phyloP scores from a whole-genome alignment of 1,140 invertebrate species.

The Heliconius himera region DNA sequence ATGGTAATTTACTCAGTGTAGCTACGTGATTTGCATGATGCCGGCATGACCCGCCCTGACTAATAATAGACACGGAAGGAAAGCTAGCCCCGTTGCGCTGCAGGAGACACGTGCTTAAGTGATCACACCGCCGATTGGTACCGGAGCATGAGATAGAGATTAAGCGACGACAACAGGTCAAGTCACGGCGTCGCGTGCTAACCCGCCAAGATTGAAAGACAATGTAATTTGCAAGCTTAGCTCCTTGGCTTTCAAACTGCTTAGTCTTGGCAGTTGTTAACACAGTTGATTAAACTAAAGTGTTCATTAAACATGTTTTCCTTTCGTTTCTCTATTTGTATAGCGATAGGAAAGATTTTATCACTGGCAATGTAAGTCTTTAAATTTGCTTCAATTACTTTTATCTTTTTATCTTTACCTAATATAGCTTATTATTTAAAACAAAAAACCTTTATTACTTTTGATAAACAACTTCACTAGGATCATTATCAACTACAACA shows the following conservation, averaged over 20 bases:
- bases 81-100: constrained; percentile 64
- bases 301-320: neutral
- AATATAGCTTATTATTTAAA: constrained; percentile 9
- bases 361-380: neutral
- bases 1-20: constrained; percentile 70
- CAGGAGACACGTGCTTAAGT: constrained; percentile 69
- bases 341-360: neutral
- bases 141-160: constrained; percentile 31
- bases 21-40: constrained; percentile 74
- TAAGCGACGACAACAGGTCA: constrained; percentile 32
- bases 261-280: neutral
- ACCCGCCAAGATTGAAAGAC: constrained; percentile 7
- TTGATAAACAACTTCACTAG: neutral
- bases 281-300: neutral
- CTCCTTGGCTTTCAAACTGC: constrained; percentile 10
- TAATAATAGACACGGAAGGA: constrained; percentile 80
- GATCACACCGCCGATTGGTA: constrained; percentile 47
- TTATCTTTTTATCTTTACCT: constrained; percentile 5
- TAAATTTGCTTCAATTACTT: neutral
- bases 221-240: constrained; percentile 21
- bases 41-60: constrained; percentile 67
- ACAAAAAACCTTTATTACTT: neutral
- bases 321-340: neutral
- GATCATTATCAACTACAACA: constrained; percentile 21
- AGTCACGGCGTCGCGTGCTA: constrained; percentile 31